Evolutionary conservation across 2,113 vertebrate genomes (phyloP), one percentile per base, ranked within the genome.

Genomic region (Phalacrocorax pelagicus): DNA sequence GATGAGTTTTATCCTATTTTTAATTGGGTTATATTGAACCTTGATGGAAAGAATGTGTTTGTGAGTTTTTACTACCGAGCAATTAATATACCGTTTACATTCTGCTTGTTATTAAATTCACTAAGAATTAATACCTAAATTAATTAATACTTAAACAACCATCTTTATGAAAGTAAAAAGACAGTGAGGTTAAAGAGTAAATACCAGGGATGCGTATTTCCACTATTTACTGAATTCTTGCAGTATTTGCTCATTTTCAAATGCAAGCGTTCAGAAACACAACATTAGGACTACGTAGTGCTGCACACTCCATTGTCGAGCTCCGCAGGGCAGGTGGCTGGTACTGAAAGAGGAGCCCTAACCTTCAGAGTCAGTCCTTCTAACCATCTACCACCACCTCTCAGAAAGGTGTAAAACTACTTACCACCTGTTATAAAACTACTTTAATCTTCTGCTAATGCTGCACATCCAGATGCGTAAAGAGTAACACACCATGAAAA

Each of bases 261-360:
- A 10, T 1, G 11, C 10, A 47, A 10, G 17, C 9, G 5, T 5
- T 54, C n/a, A 18, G 59, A 73, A 88, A 46, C 30, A 44, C 20
- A 51, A 12, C 24, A 1, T 0, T 3, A 0, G 5, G 57, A 26
- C 19, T 26, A 24, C 0, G 1, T 2, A 46, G 26, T 8, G 55
- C 47, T 58, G 42, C 26, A 8, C 1, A 1, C 15, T 14, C 23
- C 12, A 6, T 0, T 0, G 3, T 2, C 20, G 14, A 72, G 34
- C 40, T 51, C 24, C 36, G 9, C 16, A 8, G 27, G 15, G 27
- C 42, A 30, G 21, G 7, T 5, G 71, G 23, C 18, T 58, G 27
- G 5, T 30, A 36, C 19, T 3, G 21, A 75, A 72, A 58, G 22
- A 59, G 38, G 11, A n/a, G 5, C 3, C 20, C 7, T 7, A 47